Evolutionary conservation across 2,113 vertebrate species (phyloP).

Genomic region (Australoheros scitulus): DNA sequence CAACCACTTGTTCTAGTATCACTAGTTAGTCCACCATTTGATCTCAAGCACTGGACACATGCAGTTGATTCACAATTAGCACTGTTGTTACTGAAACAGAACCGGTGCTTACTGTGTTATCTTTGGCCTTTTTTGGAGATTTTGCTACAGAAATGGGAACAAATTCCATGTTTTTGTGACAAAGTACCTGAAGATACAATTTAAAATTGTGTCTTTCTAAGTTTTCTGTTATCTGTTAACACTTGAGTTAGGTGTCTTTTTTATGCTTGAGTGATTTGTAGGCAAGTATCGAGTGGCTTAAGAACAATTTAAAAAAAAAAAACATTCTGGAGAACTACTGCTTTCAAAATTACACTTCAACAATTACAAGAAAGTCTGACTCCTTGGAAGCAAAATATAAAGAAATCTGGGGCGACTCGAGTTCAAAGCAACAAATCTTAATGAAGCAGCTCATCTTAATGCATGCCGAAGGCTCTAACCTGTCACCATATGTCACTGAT

Average conservation of each 20-base stretch:
- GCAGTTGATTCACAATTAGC: no score
- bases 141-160: background rate
- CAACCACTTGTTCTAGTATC: no score
- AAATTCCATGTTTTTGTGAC: background rate
- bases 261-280: background rate
- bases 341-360: background rate
- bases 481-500: background rate
- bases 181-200: background rate
- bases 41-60: no score
- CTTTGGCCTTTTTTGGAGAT: background rate
- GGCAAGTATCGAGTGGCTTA: background rate
- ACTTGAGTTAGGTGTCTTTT: background rate
- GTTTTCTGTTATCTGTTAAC: background rate
- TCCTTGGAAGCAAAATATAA: background rate
- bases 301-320: background rate
- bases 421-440: background rate
- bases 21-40: no score
- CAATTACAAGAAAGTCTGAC: background rate
- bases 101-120: background rate
- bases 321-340: background rate
- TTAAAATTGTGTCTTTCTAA: background rate
- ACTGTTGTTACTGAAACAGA: no score
- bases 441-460: background rate
- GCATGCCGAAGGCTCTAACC: background rate
- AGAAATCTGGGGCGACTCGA: background rate